A percentile compares a stretch with the other conserved stretches of the same genome.
These are phyloP conservation scores for Leptobrachium ailaonicum DNA, from an alignment of 2,113 vertebrate genomes.

Conservation along the genomic window DNA sequence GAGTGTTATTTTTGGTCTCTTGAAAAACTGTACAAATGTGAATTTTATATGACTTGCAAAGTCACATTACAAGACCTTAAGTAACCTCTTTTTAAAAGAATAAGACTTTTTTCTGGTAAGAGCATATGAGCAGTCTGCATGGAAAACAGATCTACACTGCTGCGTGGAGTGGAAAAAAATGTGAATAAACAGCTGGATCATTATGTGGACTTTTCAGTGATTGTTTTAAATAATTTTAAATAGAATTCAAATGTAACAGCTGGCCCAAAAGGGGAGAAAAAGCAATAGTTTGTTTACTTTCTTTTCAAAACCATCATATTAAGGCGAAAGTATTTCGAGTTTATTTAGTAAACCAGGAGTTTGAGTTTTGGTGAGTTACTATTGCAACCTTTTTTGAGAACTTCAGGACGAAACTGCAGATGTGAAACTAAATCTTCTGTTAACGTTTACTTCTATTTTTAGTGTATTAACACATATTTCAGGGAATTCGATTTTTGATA, in stretches of 20 bases:
- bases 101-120: background rate
- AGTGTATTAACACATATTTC: no score
- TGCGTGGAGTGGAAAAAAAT: constrained; percentile 33
- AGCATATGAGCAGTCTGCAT: constrained; percentile 22
- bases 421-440: no score
- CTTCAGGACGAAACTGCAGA: no score
- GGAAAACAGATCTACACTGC: constrained; percentile 26
- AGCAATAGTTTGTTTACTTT: background rate
- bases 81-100: constrained; percentile 34
- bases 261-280: background rate
- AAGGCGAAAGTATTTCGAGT: background rate
- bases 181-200: constrained; percentile 27
- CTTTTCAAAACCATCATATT: background rate
- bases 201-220: constrained; percentile 2
- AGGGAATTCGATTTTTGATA: no score
- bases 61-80: constrained; percentile 41
- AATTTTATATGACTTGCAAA: constrained; percentile 14
- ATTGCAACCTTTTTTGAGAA: no score
- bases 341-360: background rate
- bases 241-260: constrained; percentile 3
- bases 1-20: background rate
- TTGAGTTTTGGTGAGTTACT: no score
- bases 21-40: background rate
- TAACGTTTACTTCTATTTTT: no score
- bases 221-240: background rate